phyloP scores from a whole-genome alignment of 2,797 vertebrate genomes.

The Erithacus rubecula region DNA sequence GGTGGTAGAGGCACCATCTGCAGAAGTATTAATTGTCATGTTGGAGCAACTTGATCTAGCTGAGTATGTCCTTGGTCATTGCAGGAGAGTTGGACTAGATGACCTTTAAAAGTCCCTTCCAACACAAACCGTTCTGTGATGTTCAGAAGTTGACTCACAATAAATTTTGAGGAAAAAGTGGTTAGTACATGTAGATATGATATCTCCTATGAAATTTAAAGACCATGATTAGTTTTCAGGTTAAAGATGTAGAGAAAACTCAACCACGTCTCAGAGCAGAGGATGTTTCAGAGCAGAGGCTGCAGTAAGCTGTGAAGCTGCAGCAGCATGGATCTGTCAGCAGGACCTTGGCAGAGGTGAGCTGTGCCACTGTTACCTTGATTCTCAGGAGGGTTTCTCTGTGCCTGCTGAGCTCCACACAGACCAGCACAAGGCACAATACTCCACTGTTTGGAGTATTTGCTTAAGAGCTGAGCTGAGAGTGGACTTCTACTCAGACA shows the following conservation, averaged over 20 bases:
- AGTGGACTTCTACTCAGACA: not conserved
- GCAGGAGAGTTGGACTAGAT: not conserved
- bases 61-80: not conserved
- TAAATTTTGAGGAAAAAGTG: not conserved
- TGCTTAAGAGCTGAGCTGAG: fast-evolving
- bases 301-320: not conserved
- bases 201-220: not conserved
- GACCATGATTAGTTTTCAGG: not conserved
- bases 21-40: not conserved
- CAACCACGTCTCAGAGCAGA: not conserved
- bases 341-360: not conserved
- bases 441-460: fast-evolving
- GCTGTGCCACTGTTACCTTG: fast-evolving
- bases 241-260: not conserved
- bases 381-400: fast-evolving
- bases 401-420: fast-evolving
- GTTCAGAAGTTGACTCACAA: not conserved
- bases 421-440: not conserved
- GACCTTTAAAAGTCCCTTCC: not conserved
- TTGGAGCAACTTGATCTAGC: not conserved
- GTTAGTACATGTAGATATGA: not conserved
- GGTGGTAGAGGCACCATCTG: not conserved
- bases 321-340: no score
- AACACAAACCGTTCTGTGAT: not conserved
- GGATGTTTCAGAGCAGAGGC: not conserved